phyloP scores from a whole-genome alignment of 2,797 vertebrate species.

The Phalanger gymnotis region DNA sequence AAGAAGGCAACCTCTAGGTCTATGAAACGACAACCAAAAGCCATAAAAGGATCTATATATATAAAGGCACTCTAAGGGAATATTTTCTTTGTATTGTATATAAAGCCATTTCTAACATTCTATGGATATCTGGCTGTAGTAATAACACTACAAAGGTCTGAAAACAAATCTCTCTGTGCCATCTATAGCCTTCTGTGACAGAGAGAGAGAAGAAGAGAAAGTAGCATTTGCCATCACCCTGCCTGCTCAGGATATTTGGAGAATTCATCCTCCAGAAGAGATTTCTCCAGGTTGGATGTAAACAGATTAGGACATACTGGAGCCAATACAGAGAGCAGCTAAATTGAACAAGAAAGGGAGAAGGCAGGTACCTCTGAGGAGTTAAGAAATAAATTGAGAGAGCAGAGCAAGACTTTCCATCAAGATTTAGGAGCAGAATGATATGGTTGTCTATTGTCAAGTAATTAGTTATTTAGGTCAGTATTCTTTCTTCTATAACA shows the following conservation, averaged over 20 bases:
- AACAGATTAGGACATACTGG: not conserved
- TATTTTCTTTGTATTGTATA: not conserved
- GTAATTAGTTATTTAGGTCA: not conserved
- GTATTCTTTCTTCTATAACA: not conserved
- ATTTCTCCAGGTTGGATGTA: not conserved
- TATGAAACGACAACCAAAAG: slow-evolving; percentile 32
- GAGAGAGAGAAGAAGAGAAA: not conserved
- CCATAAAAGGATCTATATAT: not conserved
- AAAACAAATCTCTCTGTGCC: not conserved
- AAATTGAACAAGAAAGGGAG: not conserved
- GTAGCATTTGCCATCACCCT: not conserved
- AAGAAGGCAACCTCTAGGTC: not conserved
- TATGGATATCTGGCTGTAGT: not conserved
- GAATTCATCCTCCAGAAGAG: not conserved
- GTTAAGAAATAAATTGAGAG: not conserved
- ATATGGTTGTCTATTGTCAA: not conserved
- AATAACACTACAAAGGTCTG: not conserved
- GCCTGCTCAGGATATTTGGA: not conserved
- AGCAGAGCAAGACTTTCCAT: not conserved
- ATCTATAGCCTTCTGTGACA: not conserved
- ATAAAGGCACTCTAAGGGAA: not conserved
- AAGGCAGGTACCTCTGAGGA: not conserved
- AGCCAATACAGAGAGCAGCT: not conserved
- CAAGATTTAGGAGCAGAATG: not conserved
- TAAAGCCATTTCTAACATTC: not conserved